Evolutionary conservation across 2,113 vertebrate species (phyloP), one percentile per base, ranked within the genome.

Genomic region (Delphinapterus leucas): DNA sequence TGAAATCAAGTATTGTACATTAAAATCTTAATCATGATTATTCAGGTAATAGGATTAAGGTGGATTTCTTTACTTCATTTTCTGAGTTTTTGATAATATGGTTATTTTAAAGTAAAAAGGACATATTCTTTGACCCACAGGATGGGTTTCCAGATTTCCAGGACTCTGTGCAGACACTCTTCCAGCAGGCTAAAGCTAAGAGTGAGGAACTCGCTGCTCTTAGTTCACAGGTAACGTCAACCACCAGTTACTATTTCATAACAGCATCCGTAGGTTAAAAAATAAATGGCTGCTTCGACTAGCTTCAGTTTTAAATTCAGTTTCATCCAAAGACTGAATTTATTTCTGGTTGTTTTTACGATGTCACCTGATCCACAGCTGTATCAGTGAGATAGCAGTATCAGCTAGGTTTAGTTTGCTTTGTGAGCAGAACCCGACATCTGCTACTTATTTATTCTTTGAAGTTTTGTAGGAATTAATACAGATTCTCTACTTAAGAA

Each of bases 61-160:
- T 76, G 33, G 13, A 63, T 89, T 73, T 26, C 4, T 91, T 73
- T 94, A 80, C 55, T 71, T 76, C 83, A 49, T 88, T 49, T 67
- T 81, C 65, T 81, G n/a, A 83, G 26, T 68, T 97, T 60, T 84
- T 80, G 10, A 25, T 79, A 86, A 13, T 38, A 38, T 28, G 44
- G 55, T 97, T 97, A 74, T 8, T 93, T 80, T 84, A 38, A 55
- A 81, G 53, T 83, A 76, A 73, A 71, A 80, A 85, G 41, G 41
- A 70, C 53, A 97, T 79, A 63, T 95, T 96, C 82, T 98, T 8
- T 94, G 47, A 65, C 95, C 88, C 80, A 74, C 96, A 99, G 99
- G 99, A 99, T 95, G 99, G 99, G 79, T 99, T 99, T 98, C 99
- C 99, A 63, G 99, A 99, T 98, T 99, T 99, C 97, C 99, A 99